These are phyloP conservation scores for Himalopsyche kuldschensis DNA, from an alignment of 2,888 invertebrate genomes.

Conservation along the genomic window DNA sequence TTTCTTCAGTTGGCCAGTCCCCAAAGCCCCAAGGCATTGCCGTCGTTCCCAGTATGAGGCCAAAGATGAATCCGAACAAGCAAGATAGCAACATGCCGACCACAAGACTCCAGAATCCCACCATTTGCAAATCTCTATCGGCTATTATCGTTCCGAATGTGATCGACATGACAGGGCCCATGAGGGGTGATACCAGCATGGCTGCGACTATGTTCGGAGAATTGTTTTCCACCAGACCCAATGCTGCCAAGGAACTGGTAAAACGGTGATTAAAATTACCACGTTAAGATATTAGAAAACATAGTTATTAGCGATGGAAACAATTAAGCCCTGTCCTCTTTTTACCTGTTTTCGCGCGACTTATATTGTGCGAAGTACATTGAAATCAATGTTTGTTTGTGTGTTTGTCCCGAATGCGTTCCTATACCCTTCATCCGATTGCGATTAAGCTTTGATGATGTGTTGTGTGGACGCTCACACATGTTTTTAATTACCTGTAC, in stretches of 20 bases:
- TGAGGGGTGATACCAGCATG: conserved; percentile 75
- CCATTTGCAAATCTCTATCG: conserved; percentile 67
- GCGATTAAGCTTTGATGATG: too few relatives aligned
- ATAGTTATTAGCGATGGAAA: too few relatives aligned
- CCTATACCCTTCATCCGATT: too few relatives aligned
- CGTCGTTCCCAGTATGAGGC: conserved; percentile 71
- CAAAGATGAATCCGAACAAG: conserved; percentile 78
- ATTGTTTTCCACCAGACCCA: conserved; percentile 81
- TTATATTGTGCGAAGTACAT: too few relatives aligned
- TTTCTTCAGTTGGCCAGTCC: conserved; percentile 79
- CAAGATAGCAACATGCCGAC: conserved; percentile 75
- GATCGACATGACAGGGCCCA: conserved; percentile 87
- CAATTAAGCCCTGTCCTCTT: too few relatives aligned
- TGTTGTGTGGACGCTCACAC: too few relatives aligned
- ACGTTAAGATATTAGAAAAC: background rate
- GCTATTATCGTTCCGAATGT: conserved; percentile 82
- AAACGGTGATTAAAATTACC: background rate
- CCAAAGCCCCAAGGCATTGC: conserved; percentile 76
- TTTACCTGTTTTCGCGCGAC: too few relatives aligned
- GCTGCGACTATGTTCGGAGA: conserved; percentile 79
- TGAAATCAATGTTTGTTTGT: too few relatives aligned
- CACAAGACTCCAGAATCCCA: conserved; percentile 70
- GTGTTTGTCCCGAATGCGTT: too few relatives aligned
- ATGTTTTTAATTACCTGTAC: too few relatives aligned
- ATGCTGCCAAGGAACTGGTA: conserved; percentile 74